Base-by-base conservation (phyloP, 2,113 vertebrate species). In the Mirza zaza region DNA sequence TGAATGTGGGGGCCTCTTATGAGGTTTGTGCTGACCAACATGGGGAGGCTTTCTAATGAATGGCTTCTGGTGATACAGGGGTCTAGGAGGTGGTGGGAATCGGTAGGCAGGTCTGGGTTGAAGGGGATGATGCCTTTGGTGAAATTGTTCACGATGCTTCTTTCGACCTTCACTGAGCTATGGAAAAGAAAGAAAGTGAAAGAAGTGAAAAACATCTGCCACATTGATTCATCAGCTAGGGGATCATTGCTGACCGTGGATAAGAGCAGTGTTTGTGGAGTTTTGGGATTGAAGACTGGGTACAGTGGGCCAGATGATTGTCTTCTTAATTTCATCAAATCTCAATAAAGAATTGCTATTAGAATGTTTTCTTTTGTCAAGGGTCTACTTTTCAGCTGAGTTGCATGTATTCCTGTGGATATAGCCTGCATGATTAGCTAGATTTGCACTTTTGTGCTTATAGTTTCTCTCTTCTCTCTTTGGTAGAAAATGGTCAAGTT, bases 111-210 rank as follows among this genome's bases (percentile, higher is more conserved):
- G 2, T 63, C 10, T 18, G 5, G 20, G 15, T 25, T 0, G 13
- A 10, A 5, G 8, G 42, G 15, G 2, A 61, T 8, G 0, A 18
- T 21, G 34, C 25, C 6, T 88, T 94, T 3, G 39, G 21, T 20
- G 36, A 25, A 20, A 5, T 9, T 1, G 18, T 57, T 61, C 8
- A 0, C 5, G 4, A 20, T 23, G 59, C 3, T 8, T 59, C 92
- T n/a, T 79, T 12, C 5, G 20, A 57, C 92, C 86, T 96, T 97
- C 95, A 39, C 71, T 85, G 63, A 95, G 21, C 92, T 97, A 23
- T 79, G 55, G 59, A 85, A 80, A 83, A 95, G 27, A 83, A 96
- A 94, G 48, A 73, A 57, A 79, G 5, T 55, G 4, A 2, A 83
- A 91, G 57, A 92, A 42, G 0, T 63, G 42, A 73, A 87, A 96